phyloP scores from a whole-genome alignment of 2,888 invertebrate genomes.

The Mactromeris polynyma region DNA sequence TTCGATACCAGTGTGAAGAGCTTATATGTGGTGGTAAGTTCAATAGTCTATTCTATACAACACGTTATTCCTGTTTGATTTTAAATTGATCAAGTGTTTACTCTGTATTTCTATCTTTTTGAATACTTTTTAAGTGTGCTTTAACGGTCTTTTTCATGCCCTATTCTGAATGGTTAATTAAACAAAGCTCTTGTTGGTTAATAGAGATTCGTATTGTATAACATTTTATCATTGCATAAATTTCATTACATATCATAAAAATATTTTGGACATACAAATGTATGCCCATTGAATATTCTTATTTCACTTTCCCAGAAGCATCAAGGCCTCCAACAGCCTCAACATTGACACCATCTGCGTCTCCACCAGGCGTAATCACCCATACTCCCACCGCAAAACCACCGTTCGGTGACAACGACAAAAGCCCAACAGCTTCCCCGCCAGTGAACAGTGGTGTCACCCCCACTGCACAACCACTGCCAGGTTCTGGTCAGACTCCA shows the following conservation, averaged over 20 bases:
- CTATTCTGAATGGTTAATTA: too few relatives aligned
- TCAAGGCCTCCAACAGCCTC: slow-evolving; percentile 50
- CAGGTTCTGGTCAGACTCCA: slow-evolving; percentile 26
- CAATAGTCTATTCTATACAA: not conserved
- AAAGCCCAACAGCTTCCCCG: slow-evolving; percentile 52
- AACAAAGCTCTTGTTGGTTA: not conserved
- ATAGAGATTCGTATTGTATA: too few relatives aligned
- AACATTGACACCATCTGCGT: slow-evolving; percentile 54
- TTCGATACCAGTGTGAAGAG: slow-evolving; percentile 82
- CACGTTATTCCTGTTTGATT: not conserved
- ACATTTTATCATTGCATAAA: too few relatives aligned
- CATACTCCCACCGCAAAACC: slow-evolving; percentile 33
- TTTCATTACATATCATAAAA: not conserved
- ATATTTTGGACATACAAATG: not conserved
- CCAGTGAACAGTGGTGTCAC: slow-evolving; percentile 13
- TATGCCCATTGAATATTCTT: not conserved
- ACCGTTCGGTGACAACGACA: not conserved
- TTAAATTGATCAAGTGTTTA: not conserved
- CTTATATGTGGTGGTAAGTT: slow-evolving; percentile 49
- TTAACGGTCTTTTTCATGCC: too few relatives aligned
- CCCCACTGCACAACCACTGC: slow-evolving; percentile 52
- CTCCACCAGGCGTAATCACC: slow-evolving; percentile 31
- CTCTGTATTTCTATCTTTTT: not conserved
- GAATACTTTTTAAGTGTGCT: too few relatives aligned
- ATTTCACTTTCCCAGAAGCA: slow-evolving; percentile 34